Conservation (phyloP, 1,140 invertebrate species). For the Delia radicum region DNA sequence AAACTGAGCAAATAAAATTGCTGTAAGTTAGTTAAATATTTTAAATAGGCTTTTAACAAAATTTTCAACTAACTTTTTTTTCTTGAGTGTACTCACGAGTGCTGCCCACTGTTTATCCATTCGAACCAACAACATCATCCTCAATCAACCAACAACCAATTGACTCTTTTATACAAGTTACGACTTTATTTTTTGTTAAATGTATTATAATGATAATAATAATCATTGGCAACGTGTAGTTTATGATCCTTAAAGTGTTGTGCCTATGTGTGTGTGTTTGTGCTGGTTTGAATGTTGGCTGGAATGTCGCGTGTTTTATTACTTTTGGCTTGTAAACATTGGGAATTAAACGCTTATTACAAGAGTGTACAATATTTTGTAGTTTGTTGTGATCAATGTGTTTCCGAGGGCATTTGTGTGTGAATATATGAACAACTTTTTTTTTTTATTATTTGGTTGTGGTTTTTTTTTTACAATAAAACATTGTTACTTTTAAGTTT, state of each 20-base stretch:
- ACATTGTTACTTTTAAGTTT: conserved; percentile 14
- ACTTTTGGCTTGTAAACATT: conserved; percentile 23
- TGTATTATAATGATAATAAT: too few species aligned
- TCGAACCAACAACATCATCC: too few species aligned
- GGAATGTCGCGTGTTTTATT: conserved; percentile 18
- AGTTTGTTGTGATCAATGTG: neutral
- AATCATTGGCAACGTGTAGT: conserved; percentile 16
- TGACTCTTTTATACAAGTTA: too few species aligned
- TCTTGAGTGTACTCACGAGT: too few species aligned
- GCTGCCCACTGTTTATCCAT: too few species aligned
- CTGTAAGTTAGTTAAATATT: too few species aligned
- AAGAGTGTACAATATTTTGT: neutral
- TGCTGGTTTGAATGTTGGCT: neutral
- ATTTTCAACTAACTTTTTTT: too few species aligned
- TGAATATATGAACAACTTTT: neutral
- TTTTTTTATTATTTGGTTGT: neutral
- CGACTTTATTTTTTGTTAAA: too few species aligned
- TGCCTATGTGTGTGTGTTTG: neutral
- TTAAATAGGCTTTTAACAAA: too few species aligned
- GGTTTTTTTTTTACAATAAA: conserved; percentile 8
- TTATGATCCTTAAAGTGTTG: conserved; percentile 22
- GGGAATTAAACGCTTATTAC: conserved; percentile 20
- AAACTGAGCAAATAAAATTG: too few species aligned
- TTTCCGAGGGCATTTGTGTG: neutral
- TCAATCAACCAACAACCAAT: too few species aligned